Percentiles rank a stretch among this genome's conserved stretches.
Conservation (phyloP, 2,797 vertebrate genomes). For the Phalanger gymnotis region DNA sequence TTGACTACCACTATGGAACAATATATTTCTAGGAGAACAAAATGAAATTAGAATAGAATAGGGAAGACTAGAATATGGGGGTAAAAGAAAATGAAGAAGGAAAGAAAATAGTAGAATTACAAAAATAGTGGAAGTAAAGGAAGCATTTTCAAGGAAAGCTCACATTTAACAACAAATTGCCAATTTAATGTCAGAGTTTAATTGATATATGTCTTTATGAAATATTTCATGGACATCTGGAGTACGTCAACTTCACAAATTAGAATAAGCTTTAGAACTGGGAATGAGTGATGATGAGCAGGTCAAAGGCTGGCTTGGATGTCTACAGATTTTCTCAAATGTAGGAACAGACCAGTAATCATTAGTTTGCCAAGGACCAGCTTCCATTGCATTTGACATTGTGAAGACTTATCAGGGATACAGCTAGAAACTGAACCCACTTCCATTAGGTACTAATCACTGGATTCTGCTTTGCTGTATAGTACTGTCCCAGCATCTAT, state of each 20-base stretch:
- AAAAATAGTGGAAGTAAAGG: not conserved
- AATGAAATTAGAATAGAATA: not conserved
- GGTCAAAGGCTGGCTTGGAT: constrained; percentile 57
- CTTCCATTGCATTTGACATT: constrained; percentile 11
- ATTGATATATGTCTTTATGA: not conserved
- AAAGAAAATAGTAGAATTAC: not conserved
- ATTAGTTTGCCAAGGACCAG: constrained; percentile 23
- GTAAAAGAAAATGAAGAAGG: not conserved
- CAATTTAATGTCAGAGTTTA: not conserved
- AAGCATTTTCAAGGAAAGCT: not conserved
- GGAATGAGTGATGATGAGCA: constrained; percentile 19
- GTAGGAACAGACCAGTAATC: constrained; percentile 48
- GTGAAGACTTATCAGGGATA: constrained; percentile 46
- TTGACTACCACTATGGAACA: rapidly evolving
- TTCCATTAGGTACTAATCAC: constrained; percentile 43
- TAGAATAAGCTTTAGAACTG: not conserved
- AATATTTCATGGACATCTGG: not conserved
- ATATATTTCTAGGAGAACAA: not conserved
- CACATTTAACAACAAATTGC: not conserved
- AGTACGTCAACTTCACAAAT: not conserved
- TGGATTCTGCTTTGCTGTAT: constrained; percentile 72
- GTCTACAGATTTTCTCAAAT: constrained; percentile 13
- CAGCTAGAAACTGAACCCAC: constrained; percentile 46
- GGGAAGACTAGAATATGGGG: not conserved
- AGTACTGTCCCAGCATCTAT: constrained; percentile 63